Percentiles rank a stretch among this genome's conserved stretches.
Conservation (phyloP, 1,140 invertebrate species). For the Temnothorax longispinosus region DNA sequence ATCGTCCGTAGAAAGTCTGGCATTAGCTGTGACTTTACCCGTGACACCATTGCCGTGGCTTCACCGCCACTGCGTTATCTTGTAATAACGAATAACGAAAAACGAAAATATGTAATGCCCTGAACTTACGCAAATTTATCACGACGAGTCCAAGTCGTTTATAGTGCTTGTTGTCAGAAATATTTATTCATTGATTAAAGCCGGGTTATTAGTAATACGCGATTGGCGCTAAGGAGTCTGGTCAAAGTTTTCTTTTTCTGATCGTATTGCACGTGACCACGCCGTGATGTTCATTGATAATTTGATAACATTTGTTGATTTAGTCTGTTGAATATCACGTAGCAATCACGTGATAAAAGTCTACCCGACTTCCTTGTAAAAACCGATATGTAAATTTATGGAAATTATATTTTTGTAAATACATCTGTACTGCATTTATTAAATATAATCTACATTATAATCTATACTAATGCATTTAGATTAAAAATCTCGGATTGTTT, state of each 20-base stretch:
- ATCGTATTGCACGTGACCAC: not conserved
- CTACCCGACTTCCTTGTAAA: not conserved
- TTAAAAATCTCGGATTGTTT: not conserved
- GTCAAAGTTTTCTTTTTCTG: not conserved
- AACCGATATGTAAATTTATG: not conserved
- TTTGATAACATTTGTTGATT: not conserved
- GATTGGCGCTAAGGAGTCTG: not conserved
- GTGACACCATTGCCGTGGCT: conserved; percentile 47
- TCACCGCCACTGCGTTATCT: not conserved
- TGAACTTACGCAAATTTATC: not conserved
- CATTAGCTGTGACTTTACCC: conserved; percentile 49
- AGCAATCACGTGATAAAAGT: not conserved
- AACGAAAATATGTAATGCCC: not conserved
- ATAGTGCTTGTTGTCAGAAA: not conserved
- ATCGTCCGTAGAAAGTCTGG: conserved; percentile 48
- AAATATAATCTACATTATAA: too few species aligned
- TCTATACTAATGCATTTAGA: too few species aligned
- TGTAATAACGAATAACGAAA: not conserved
- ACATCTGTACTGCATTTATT: not conserved
- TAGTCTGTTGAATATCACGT: not conserved
- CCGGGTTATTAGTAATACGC: not conserved
- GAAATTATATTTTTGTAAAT: not conserved
- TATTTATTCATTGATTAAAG: not conserved
- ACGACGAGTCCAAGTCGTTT: not conserved
- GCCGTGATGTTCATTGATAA: not conserved